phyloP scores from a whole-genome alignment of 2,888 invertebrate species.

The Litoditis marina region DNA sequence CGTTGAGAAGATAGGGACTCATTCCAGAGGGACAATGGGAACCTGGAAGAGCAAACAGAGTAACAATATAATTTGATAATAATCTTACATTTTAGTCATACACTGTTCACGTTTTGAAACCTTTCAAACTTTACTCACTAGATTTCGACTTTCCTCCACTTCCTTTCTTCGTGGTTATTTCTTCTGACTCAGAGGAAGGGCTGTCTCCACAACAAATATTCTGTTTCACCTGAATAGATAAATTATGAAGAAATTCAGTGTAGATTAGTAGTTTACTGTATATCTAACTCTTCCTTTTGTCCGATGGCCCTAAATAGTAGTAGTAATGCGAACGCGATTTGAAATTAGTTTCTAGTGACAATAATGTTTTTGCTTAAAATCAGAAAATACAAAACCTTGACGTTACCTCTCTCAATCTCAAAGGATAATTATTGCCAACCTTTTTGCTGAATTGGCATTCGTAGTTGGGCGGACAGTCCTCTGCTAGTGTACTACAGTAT shows the following conservation, averaged over 20 bases:
- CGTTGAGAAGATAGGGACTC: constrained; percentile 37
- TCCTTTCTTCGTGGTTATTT: neutral
- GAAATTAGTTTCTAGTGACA: neutral
- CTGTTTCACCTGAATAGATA: constrained; percentile 13
- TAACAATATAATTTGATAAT: neutral
- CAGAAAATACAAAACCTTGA: no score
- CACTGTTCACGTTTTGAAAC: neutral
- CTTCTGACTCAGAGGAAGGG: neutral
- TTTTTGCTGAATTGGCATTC: constrained; percentile 32
- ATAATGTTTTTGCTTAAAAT: no score
- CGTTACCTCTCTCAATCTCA: no score
- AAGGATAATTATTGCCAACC: no score
- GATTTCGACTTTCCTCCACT: neutral
- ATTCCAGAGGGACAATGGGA: constrained; percentile 38
- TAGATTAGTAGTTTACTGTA: neutral
- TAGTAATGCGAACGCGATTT: neutral
- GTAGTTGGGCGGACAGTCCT: constrained; percentile 31
- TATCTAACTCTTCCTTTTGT: neutral
- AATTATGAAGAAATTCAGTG: no score
- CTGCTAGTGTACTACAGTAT: constrained; percentile 25
- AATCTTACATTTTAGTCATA: no score
- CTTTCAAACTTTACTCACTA: neutral
- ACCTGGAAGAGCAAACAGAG: neutral
- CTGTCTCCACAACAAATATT: constrained; percentile 35
- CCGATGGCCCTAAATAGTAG: no score